A percentile compares a stretch with the other conserved stretches of the same genome.
Conservation (phyloP, 1,140 invertebrate genomes). For the Bombus waltoni region DNA sequence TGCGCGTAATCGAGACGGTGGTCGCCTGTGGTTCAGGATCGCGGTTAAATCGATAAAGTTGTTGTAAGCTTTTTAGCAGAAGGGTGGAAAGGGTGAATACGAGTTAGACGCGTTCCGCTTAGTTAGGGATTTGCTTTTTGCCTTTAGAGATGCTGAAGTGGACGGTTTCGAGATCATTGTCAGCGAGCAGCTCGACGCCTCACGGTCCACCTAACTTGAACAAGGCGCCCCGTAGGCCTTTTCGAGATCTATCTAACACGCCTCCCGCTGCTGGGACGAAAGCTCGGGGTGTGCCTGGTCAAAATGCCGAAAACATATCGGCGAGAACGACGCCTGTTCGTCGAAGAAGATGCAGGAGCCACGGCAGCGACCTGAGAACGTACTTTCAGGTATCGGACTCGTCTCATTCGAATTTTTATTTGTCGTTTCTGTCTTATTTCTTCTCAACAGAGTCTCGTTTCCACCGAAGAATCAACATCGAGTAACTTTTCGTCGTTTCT, state of each 20-base stretch:
- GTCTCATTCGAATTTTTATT: background rate
- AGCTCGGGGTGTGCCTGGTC: conserved; percentile 46
- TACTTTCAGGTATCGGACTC: conserved; percentile 77
- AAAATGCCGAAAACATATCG: conserved; percentile 47
- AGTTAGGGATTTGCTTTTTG: conserved; percentile 16
- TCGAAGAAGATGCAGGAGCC: conserved; percentile 78
- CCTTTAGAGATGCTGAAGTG: conserved; percentile 80
- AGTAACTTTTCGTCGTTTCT: too few relatives aligned
- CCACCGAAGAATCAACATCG: too few relatives aligned
- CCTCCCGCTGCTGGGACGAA: conserved; percentile 73
- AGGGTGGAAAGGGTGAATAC: background rate
- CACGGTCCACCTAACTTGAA: conserved; percentile 73
- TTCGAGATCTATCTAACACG: conserved; percentile 80
- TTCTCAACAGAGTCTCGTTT: too few relatives aligned
- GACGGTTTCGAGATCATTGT: conserved; percentile 81
- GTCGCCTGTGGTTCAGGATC: background rate
- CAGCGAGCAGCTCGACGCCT: conserved; percentile 78
- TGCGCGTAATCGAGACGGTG: too few relatives aligned
- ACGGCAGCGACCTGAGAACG: conserved; percentile 78
- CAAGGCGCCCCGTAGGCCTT: conserved; percentile 74
- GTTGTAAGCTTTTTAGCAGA: background rate
- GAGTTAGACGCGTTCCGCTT: conserved; percentile 4
- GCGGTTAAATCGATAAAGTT: conserved; percentile 22
- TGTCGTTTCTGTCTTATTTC: fast-evolving
- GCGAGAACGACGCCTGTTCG: conserved; percentile 69